Evolutionary conservation across 2,113 vertebrate species (phyloP), one percentile per base, ranked within the genome.

Genomic region (Cebus imitator): DNA sequence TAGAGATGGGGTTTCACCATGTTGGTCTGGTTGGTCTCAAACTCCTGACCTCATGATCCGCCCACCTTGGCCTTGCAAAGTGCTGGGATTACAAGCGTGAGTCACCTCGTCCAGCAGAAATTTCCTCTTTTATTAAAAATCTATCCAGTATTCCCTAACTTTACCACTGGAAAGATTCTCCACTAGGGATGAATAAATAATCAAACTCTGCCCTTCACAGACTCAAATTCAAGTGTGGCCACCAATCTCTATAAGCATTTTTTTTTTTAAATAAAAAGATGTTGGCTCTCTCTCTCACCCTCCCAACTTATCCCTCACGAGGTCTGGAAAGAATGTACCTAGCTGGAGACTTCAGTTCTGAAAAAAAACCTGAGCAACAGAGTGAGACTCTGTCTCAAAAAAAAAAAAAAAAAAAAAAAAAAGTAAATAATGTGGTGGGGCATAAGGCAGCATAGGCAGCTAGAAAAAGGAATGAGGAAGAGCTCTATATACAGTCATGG

Each of bases 101-200:
- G 52, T 16, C 52, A 52, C 52, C 16, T 52, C 5, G 52, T 52
- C 52, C 16, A 52, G 52, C 4, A 12, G 21, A 13, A 94, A 87
- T 84, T 92, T 90, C 30, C 40, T 52, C 32, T 35, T 66, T 96
- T 85, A 87, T 87, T 93, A 79, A 88, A 94, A 86, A 66, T 80
- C 55, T 91, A 68, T 94, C 18, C n/a, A 58, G 23, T 89, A 94
- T 73, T 23, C 55, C 78, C 66, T 48, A 84, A 73, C 61, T 66
- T 84, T 4, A 84, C 18, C 45, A 90, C 50, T 57, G 20, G 14
- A 57, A 86, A 78, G 58, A 80, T 81, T 91, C 40, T 90, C 48
- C 58, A 80, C 32, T 68, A 14, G 32, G 66, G 80, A 87, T 20
- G 10, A 83, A 87, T 30, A 68, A n/a, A 48, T 86, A 85, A 86